These are phyloP conservation scores for Apis florea DNA, from an alignment of 1,140 invertebrate genomes.

Conservation along the genomic window DNA sequence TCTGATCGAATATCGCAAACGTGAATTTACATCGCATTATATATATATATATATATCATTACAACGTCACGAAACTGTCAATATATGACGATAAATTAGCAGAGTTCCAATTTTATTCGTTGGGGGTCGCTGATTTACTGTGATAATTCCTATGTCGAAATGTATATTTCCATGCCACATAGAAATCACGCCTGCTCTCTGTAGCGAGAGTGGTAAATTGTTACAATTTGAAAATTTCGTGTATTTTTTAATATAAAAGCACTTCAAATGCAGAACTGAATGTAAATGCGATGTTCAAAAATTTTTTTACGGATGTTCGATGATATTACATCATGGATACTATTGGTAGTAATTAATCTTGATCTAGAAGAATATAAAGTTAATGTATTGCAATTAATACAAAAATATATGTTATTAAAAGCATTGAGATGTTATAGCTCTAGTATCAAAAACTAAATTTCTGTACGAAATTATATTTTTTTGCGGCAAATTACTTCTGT, in stretches of 20 bases:
- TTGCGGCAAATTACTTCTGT: not conserved
- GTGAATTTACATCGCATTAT: not conserved
- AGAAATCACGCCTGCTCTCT: not conserved
- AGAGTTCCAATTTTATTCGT: not conserved
- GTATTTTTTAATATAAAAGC: not conserved
- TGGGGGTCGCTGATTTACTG: not conserved
- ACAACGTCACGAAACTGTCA: not conserved
- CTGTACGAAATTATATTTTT: slow-evolving; percentile 6
- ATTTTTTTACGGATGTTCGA: not conserved
- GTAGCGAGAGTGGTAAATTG: not conserved
- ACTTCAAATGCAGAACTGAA: not conserved
- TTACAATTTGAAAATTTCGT: not conserved
- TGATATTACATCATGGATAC: not conserved
- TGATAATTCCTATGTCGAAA: not conserved
- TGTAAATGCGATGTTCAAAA: not conserved
- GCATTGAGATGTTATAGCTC: not conserved
- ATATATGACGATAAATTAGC: slow-evolving; percentile 12
- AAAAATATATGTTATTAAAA: not conserved
- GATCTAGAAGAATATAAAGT: not conserved
- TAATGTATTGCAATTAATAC: not conserved
- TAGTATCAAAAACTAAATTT: slow-evolving; percentile 10
- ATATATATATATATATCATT: not conserved
- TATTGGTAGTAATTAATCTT: slow-evolving; percentile 15
- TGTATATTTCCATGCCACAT: not conserved
- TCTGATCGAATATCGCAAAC: not conserved